Evolutionary conservation across 2,888 invertebrate genomes (phyloP).

Genomic region (Palloptera scutellata): DNA sequence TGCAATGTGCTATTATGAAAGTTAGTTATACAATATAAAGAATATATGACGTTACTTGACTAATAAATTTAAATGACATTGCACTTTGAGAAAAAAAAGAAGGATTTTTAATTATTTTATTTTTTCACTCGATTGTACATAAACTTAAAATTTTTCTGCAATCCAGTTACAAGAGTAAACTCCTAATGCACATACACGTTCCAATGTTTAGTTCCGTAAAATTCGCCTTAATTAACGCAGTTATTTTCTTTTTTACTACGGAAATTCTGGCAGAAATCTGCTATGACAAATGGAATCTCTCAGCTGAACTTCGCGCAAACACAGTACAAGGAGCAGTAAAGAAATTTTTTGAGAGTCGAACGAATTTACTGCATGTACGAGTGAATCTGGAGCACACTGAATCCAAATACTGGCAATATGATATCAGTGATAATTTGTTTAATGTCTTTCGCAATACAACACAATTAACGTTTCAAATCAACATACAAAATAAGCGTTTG

Average conservation of each 20-base stretch:
- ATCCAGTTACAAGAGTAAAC: too few relatives aligned
- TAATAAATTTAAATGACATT: not conserved
- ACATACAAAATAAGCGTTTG: conserved; percentile 10
- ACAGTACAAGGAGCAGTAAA: conserved; percentile 20
- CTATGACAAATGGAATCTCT: not conserved
- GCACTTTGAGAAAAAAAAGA: not conserved
- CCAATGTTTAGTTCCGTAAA: not conserved
- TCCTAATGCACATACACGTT: too few relatives aligned
- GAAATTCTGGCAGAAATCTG: too few relatives aligned
- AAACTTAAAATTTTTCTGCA: too few relatives aligned
- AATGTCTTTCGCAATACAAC: conserved; percentile 12
- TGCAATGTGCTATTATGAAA: too few relatives aligned
- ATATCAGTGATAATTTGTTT: conserved; percentile 6
- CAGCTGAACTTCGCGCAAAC: not conserved
- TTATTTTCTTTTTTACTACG: not conserved
- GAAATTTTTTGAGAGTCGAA: conserved; percentile 22
- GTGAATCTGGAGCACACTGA: not conserved
- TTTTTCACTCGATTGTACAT: too few relatives aligned
- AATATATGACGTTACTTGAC: not conserved
- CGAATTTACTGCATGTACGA: conserved; percentile 23
- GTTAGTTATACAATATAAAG: not conserved
- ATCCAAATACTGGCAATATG: not conserved
- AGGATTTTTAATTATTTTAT: not conserved
- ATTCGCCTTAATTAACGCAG: not conserved
- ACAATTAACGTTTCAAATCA: conserved; percentile 18